phyloP scores from a whole-genome alignment of 2,888 invertebrate genomes.

The Ceramica pisi region DNA sequence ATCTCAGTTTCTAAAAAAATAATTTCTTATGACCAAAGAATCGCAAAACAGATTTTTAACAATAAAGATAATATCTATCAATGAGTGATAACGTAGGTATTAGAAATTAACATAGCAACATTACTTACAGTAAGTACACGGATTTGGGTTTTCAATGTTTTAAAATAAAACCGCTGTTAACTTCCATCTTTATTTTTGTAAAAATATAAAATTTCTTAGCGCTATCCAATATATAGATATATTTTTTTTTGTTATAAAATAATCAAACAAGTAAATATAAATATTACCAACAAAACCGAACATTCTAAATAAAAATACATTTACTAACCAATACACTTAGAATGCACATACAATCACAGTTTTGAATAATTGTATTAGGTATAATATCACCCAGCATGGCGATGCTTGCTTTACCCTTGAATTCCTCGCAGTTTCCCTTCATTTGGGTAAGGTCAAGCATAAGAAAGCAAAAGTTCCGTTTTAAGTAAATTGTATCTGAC shows the following conservation, averaged over 20 bases:
- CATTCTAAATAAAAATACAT: too few relatives aligned
- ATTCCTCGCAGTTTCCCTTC: not conserved
- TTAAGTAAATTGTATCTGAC: not conserved
- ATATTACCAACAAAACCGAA: not conserved
- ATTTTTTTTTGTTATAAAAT: not conserved
- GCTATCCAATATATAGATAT: not conserved
- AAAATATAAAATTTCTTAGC: not conserved
- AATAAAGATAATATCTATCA: not conserved
- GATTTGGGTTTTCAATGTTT: not conserved
- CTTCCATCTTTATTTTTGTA: not conserved
- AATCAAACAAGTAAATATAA: not conserved
- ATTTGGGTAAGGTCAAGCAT: not conserved
- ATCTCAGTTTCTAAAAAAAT: conserved; percentile 41
- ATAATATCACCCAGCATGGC: not conserved
- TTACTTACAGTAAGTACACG: not conserved
- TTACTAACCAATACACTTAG: too few relatives aligned
- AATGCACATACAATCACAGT: conserved; percentile 31
- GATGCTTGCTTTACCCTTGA: not conserved
- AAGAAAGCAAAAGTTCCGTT: too few relatives aligned
- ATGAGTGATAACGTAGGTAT: not conserved
- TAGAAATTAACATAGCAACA: not conserved
- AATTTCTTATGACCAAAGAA: not conserved
- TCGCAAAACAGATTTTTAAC: too few relatives aligned
- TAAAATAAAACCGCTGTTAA: conserved; percentile 11
- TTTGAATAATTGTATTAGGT: not conserved